Evolutionary conservation across 2,113 vertebrate genomes (phyloP).

Genomic region (Pandion haliaetus): DNA sequence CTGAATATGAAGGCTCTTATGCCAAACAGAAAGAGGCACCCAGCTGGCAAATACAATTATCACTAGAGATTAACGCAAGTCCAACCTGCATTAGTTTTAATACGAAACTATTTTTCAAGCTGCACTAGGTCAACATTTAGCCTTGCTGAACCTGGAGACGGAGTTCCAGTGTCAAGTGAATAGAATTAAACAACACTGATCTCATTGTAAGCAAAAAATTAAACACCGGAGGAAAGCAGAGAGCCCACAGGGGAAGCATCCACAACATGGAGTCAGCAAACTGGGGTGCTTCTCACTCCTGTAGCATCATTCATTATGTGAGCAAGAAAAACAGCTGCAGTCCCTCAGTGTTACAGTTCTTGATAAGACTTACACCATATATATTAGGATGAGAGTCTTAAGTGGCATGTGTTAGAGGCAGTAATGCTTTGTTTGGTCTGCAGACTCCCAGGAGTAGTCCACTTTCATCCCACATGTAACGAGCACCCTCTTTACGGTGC

Average conservation of each 20-base stretch:
- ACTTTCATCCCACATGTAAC: neutral
- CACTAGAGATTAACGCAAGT: neutral
- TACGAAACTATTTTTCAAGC: neutral
- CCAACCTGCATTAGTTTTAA: neutral
- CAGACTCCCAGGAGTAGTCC: neutral
- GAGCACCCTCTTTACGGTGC: neutral
- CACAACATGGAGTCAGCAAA: neutral
- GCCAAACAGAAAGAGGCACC: neutral
- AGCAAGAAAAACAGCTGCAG: neutral
- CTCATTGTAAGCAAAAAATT: neutral
- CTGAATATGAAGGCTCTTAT: neutral
- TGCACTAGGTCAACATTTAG: neutral
- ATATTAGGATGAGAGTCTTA: neutral
- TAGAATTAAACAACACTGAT: neutral
- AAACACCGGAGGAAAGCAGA: neutral
- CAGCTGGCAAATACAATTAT: neutral
- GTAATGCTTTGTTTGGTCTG: neutral
- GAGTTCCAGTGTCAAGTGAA: neutral
- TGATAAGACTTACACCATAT: neutral
- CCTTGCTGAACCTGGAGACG: neutral
- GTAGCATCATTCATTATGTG: neutral
- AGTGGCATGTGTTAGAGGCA: neutral
- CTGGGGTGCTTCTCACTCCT: neutral
- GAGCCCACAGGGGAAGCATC: neutral
- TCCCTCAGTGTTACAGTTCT: neutral